These are phyloP conservation scores for Cosmorhoe ocellata DNA, from an alignment of 2,888 invertebrate genomes.

Conservation along the genomic window DNA sequence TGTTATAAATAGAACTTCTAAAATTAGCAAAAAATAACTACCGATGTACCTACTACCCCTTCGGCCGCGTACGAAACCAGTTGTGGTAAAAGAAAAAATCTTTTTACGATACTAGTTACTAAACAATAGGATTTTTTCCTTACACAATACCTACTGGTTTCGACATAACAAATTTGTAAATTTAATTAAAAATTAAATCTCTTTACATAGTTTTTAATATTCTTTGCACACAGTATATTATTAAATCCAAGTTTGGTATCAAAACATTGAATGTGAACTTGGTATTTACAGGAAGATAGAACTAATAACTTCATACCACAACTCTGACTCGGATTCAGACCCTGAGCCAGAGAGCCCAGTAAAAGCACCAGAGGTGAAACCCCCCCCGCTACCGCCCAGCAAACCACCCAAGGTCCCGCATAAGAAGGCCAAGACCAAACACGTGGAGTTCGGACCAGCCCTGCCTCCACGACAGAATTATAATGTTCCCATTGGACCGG, in stretches of 20 bases:
- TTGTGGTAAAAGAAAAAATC: no score
- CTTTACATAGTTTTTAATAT: no score
- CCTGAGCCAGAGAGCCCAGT: conserved; percentile 62
- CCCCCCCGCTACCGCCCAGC: conserved; percentile 34
- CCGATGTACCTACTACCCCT: no score
- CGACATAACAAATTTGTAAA: no score
- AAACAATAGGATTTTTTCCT: no score
- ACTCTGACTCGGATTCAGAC: conserved; percentile 80
- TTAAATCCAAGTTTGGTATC: neutral
- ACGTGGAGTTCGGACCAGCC: conserved; percentile 60
- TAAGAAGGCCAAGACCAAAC: conserved; percentile 60
- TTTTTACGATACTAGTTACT: no score
- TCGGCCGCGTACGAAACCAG: no score
- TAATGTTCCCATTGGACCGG: conserved; percentile 66
- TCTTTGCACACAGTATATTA: no score
- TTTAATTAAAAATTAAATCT: no score
- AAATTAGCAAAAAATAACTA: no score
- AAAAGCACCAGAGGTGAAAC: conserved; percentile 29
- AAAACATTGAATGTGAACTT: neutral
- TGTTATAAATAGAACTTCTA: no score
- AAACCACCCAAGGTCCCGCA: conserved; percentile 34
- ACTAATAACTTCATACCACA: conserved; percentile 80
- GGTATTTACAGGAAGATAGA: conserved; percentile 77
- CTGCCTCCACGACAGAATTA: conserved; percentile 65
- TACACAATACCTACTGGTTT: no score